Evolutionary conservation across 2,888 invertebrate species (phyloP).

Genomic region (Lasioglossum zephyrum): DNA sequence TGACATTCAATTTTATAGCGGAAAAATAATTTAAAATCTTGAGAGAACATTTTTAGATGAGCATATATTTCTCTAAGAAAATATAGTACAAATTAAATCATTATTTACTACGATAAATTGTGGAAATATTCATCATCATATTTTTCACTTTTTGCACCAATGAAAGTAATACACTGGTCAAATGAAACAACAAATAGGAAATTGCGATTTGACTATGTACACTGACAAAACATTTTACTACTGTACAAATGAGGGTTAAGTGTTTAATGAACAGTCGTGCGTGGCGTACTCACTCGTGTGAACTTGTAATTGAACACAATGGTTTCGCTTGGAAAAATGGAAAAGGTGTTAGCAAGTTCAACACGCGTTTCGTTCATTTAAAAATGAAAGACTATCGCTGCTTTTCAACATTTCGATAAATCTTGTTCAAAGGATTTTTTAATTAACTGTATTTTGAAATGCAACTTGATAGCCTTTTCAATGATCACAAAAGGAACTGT

Average conservation of each 20-base stretch:
- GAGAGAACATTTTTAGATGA: no score
- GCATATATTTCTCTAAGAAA: neutral
- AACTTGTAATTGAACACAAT: constrained; percentile 25
- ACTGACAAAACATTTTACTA: neutral
- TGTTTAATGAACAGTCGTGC: constrained; percentile 19
- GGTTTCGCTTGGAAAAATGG: neutral
- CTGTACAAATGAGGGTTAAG: constrained; percentile 33
- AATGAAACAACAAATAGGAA: neutral
- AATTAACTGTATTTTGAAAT: neutral
- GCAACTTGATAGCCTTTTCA: neutral
- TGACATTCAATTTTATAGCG: no score
- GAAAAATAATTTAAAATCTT: no score
- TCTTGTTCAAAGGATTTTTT: neutral
- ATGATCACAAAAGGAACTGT: constrained; percentile 46
- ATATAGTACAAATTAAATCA: neutral
- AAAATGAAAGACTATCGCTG: neutral
- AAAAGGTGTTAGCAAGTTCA: neutral
- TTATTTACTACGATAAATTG: neutral
- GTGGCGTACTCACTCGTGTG: constrained; percentile 17
- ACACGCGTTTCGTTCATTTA: neutral
- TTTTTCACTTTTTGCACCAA: neutral
- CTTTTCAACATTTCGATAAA: neutral
- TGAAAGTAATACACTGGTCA: neutral
- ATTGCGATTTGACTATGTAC: neutral
- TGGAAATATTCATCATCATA: neutral